These are phyloP conservation scores for Julus scandinavius DNA, from an alignment of 2,888 invertebrate genomes.

Conservation along the genomic window DNA sequence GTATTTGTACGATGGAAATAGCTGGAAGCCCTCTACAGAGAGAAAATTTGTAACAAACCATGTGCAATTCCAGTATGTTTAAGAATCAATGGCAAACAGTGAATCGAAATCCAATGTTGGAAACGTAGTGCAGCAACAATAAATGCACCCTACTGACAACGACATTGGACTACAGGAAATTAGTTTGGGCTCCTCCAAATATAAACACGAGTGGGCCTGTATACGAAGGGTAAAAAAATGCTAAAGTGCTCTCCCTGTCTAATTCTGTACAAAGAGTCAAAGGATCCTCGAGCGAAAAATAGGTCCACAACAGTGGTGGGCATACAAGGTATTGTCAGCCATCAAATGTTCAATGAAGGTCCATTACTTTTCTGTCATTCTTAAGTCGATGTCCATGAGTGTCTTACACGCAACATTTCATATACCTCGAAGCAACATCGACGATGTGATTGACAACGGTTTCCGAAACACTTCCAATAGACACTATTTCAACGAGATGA, in stretches of 20 bases:
- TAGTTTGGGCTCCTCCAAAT: neutral
- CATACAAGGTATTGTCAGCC: neutral
- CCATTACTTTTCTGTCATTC: conserved; percentile 52
- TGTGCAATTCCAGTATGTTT: conserved; percentile 45
- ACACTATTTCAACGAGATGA: neutral
- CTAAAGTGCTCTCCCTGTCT: conserved; percentile 22
- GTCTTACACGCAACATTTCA: conserved; percentile 46
- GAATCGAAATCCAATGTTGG: conserved; percentile 43
- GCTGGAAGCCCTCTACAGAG: neutral
- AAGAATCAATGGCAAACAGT: conserved; percentile 51
- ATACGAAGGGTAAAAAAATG: neutral
- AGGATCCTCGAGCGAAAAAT: neutral
- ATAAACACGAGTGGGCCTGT: neutral
- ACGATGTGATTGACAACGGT: neutral
- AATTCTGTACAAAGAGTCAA: neutral
- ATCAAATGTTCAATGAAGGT: neutral
- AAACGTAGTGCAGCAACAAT: neutral
- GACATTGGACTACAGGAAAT: conserved; percentile 47
- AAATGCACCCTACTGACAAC: conserved; percentile 46
- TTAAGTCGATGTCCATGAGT: neutral
- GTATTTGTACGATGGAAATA: neutral
- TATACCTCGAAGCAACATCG: neutral
- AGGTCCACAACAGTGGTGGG: neutral
- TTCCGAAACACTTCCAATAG: neutral
- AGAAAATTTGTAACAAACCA: conserved; percentile 30